Base-by-base conservation (phyloP, 1,140 invertebrate genomes). In the Orchesella cincta region DNA sequence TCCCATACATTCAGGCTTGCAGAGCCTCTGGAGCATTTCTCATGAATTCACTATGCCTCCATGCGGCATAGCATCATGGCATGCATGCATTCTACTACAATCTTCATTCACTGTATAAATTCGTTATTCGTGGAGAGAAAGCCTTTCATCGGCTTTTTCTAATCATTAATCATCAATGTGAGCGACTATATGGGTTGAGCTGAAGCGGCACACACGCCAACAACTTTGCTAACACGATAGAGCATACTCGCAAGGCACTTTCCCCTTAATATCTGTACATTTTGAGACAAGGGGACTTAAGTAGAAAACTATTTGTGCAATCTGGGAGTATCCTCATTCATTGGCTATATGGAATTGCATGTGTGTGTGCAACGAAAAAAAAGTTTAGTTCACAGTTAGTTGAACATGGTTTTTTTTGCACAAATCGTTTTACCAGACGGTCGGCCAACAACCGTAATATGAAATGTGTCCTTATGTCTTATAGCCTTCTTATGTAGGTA, bases 91-190 rank as follows among this genome's bases (percentile, higher is more conserved):
- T n/a, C n/a, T n/a, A n/a, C n/a, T n/a, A n/a, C n/a, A n/a, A n/a
- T n/a, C n/a, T n/a, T n/a, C n/a, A n/a, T n/a, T n/a, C n/a, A n/a
- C n/a, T n/a, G n/a, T n/a, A n/a, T n/a, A n/a, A n/a, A n/a, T n/a
- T n/a, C n/a, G n/a, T n/a, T n/a, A n/a, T n/a, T n/a, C n/a, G n/a
- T n/a, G n/a, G n/a, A n/a, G n/a, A n/a, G n/a, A n/a, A 57, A 57
- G 54, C 62, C n/a, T 67, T 67, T 67, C 62, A 67, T 67, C 62
- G 31, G 8, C 62, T 33, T 67, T 67, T 67, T 67, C 62, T 67
- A 67, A 67, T 67, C 62, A 67, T 67, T 67, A 67, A 67, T 67
- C 62, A 67, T 67, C 62, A 67, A 67, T 29, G 31, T 67, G 39
- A 12, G 8, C 39, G 8, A 46, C 39, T 46, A 12, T 46, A n/a